Percentiles rank a stretch among this genome's conserved stretches.
Evolutionary conservation across 2,888 invertebrate species (phyloP).

Genomic region (Brenthis ino): DNA sequence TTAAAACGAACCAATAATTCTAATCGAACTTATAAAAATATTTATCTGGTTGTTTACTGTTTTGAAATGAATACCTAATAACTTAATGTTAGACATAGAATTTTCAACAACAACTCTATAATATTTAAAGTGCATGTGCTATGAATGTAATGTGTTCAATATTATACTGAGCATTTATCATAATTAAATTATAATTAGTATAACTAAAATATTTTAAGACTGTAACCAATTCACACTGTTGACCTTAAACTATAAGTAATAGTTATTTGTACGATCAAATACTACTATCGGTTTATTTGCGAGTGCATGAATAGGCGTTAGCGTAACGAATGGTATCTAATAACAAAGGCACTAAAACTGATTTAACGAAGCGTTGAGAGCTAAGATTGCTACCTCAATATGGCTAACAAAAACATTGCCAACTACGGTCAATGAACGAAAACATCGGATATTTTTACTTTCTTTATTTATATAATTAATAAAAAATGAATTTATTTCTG

Average conservation of each 20-base stretch:
- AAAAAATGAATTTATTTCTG: too few species aligned
- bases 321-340: slow-evolving; percentile 29
- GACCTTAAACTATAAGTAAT: not conserved
- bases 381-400: slow-evolving; percentile 45
- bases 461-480: slow-evolving; percentile 21
- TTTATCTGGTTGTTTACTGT: slow-evolving; percentile 24
- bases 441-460: slow-evolving; percentile 53
- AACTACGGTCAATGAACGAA: slow-evolving; percentile 68
- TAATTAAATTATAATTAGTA: too few species aligned
- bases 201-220: not conserved
- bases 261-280: not conserved
- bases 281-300: slow-evolving; percentile 11
- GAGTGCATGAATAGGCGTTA: slow-evolving; percentile 14
- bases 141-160: not conserved
- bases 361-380: slow-evolving; percentile 46
- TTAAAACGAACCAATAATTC: slow-evolving; percentile 17
- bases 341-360: slow-evolving; percentile 32
- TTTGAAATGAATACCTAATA: slow-evolving; percentile 14
- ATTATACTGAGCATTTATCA: too few species aligned
- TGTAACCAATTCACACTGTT: not conserved
- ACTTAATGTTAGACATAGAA: too few species aligned
- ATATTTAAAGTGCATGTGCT: not conserved
- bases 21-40: slow-evolving; percentile 28
- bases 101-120: not conserved
- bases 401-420: slow-evolving; percentile 57